Evolutionary conservation across 2,888 invertebrate genomes (phyloP).

Genomic region (Caenorhabditis zanzibari): DNA sequence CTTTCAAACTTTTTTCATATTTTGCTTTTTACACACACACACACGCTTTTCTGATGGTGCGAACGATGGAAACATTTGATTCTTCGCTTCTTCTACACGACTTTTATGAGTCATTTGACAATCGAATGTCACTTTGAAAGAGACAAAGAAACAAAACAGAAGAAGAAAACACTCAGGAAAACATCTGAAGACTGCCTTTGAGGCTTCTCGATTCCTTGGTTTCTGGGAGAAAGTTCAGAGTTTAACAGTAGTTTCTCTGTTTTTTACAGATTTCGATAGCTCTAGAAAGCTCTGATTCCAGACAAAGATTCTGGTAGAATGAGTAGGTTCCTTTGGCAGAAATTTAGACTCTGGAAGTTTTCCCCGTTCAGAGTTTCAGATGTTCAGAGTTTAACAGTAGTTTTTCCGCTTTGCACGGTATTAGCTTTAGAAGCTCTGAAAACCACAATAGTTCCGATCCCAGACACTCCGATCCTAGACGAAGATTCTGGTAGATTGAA

Average conservation of each 20-base stretch:
- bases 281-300: too few relatives aligned
- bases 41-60: slow-evolving; percentile 45
- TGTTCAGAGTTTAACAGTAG: too few relatives aligned
- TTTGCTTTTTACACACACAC: slow-evolving; percentile 41
- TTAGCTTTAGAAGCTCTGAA: too few relatives aligned
- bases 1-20: slow-evolving; percentile 7
- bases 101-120: slow-evolving; percentile 62
- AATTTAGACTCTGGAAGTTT: too few relatives aligned
- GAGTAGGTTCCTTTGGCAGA: too few relatives aligned
- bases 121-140: slow-evolving; percentile 50
- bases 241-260: background rate
- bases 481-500: too few relatives aligned
- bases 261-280: background rate
- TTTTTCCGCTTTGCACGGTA: too few relatives aligned
- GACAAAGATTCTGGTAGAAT: too few relatives aligned
- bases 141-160: slow-evolving; percentile 27
- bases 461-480: too few relatives aligned
- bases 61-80: slow-evolving; percentile 53
- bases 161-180: slow-evolving; percentile 5
- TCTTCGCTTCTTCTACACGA: slow-evolving; percentile 40
- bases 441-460: too few relatives aligned
- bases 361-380: too few relatives aligned
- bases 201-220: background rate
- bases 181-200: slow-evolving; percentile 19
- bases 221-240: background rate